Evolutionary conservation across 2,113 vertebrate species (phyloP).

Genomic region (Pachycephala philippinensis): DNA sequence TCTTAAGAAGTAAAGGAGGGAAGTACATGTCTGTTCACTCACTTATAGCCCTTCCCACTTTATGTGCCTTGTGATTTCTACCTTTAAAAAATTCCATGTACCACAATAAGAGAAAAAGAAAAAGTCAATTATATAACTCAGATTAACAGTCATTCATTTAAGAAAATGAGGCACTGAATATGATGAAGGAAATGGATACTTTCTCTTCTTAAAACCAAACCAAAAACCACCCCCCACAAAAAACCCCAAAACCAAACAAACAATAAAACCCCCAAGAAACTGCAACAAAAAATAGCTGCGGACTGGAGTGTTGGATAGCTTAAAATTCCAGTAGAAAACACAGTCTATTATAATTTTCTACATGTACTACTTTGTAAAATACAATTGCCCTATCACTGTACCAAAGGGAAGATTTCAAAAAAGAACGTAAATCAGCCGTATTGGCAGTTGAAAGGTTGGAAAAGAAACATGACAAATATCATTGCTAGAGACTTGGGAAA

Average conservation of each 20-base stretch:
- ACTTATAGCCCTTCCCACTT: background rate
- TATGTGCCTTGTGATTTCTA: background rate
- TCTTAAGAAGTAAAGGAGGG: background rate
- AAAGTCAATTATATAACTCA: background rate
- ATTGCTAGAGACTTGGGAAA: conserved; percentile 41
- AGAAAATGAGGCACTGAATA: fast-evolving
- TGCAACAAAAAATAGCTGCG: background rate
- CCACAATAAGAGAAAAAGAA: background rate
- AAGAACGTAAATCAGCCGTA: conserved; percentile 32
- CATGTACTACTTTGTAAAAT: conserved; percentile 14
- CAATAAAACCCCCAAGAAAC: fast-evolving
- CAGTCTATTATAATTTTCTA: conserved; percentile 46
- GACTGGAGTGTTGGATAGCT: background rate
- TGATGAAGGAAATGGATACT: background rate
- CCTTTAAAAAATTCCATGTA: background rate
- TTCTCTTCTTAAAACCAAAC: background rate
- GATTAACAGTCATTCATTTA: background rate
- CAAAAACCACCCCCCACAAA: fast-evolving
- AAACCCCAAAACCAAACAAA: background rate
- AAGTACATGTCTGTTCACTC: background rate
- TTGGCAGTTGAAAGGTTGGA: conserved; percentile 33
- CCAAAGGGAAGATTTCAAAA: conserved; percentile 9
- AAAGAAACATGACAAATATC: conserved; percentile 43
- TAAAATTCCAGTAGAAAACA: conserved; percentile 1
- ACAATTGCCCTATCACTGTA: conserved; percentile 6